phyloP scores from a whole-genome alignment of 2,888 invertebrate species.

The Melipona beecheii region DNA sequence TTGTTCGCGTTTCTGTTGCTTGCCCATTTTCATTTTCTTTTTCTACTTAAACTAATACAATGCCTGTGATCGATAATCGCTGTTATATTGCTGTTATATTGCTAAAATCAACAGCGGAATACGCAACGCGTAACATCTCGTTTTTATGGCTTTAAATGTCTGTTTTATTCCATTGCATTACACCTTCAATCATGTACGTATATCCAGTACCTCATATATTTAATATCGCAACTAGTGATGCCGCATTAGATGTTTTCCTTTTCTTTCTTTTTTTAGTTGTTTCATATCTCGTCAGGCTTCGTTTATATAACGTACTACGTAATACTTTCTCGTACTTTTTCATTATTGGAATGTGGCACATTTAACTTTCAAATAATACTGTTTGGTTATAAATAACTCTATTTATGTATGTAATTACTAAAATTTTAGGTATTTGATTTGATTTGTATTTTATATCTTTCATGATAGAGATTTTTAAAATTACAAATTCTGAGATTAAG shows the following conservation, averaged over 20 bases:
- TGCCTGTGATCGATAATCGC: constrained; percentile 34
- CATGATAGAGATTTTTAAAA: background rate
- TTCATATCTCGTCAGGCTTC: background rate
- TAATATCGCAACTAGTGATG: background rate
- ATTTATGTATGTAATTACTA: no score
- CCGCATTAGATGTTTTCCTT: background rate
- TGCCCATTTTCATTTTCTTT: background rate
- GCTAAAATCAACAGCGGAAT: constrained; percentile 12
- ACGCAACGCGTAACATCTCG: constrained; percentile 9
- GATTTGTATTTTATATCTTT: no score
- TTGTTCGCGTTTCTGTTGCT: constrained; percentile 28
- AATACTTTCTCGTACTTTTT: background rate
- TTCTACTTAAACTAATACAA: constrained; percentile 21
- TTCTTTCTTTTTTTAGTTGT: background rate
- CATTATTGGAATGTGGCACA: background rate
- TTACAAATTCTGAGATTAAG: no score
- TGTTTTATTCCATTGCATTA: constrained; percentile 9
- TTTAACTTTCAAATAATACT: background rate
- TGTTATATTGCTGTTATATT: constrained; percentile 13
- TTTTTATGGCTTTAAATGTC: background rate
- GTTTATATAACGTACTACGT: background rate
- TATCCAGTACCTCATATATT: background rate
- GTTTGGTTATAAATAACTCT: no score
- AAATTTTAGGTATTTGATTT: no score
- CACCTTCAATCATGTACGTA: constrained; percentile 12